Percentiles rank a stretch among this genome's conserved stretches.
These are phyloP conservation scores for Trilocha varians DNA, from an alignment of 2,888 invertebrate species.

Conservation along the genomic window DNA sequence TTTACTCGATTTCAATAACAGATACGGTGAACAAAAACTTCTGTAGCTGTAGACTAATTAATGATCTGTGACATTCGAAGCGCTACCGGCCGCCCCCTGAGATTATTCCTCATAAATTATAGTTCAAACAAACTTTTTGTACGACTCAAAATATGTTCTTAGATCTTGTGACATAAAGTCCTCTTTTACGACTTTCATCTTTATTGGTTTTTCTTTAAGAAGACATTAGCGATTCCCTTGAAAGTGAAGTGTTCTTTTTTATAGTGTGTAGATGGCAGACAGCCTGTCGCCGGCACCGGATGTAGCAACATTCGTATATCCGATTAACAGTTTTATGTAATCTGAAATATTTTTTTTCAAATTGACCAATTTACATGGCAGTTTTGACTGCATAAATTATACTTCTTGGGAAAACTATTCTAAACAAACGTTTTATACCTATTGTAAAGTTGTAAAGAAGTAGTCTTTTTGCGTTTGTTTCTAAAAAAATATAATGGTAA, in stretches of 20 bases:
- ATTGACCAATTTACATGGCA: too few species aligned
- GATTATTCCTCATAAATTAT: conserved; percentile 43
- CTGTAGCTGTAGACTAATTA: conserved; percentile 32
- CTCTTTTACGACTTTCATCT: conserved; percentile 6
- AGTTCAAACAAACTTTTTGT: conserved; percentile 12
- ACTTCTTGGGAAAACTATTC: too few species aligned
- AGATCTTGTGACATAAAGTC: conserved; percentile 13
- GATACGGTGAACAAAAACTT: conserved; percentile 12
- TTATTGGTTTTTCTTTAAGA: conserved; percentile 12
- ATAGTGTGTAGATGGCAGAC: conserved; percentile 30
- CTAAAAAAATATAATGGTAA: too few species aligned
- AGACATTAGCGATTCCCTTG: conserved; percentile 22
- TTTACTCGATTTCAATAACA: neutral
- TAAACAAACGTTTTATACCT: too few species aligned
- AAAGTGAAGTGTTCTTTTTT: conserved; percentile 20
- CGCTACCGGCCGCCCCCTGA: conserved; percentile 42
- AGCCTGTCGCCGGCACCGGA: conserved; percentile 51
- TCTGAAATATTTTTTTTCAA: too few species aligned
- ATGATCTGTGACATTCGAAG: conserved; percentile 49
- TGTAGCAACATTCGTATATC: conserved; percentile 14
- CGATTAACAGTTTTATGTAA: too few species aligned
- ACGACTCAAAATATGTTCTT: conserved; percentile 11
- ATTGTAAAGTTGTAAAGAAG: too few species aligned
- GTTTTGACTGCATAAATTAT: too few species aligned
- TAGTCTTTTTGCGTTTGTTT: too few species aligned